These are phyloP conservation scores for Pterostichus niger DNA, from an alignment of 2,888 invertebrate species.

Conservation along the genomic window DNA sequence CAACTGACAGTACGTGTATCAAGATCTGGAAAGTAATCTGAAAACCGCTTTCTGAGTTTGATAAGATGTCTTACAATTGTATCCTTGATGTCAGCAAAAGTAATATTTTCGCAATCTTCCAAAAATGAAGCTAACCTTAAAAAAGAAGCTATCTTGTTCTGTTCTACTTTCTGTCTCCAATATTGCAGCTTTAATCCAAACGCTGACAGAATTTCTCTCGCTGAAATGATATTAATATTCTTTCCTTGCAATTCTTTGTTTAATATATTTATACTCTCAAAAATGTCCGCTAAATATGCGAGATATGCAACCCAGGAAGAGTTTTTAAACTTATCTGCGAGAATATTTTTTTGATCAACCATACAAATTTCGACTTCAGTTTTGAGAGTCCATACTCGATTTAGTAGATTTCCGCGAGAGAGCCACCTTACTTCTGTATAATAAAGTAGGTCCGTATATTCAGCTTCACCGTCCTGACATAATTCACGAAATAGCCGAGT, in stretches of 20 bases:
- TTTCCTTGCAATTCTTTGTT: conserved; percentile 68
- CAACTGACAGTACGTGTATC: too few relatives aligned
- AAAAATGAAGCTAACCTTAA: conserved; percentile 28
- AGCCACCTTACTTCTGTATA: conserved; percentile 69
- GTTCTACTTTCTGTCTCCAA: conserved; percentile 69
- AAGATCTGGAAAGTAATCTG: conserved; percentile 69
- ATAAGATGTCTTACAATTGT: conserved; percentile 69
- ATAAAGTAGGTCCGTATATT: conserved; percentile 68
- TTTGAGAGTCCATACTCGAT: conserved; percentile 68
- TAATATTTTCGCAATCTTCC: too few relatives aligned
- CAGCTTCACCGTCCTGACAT: conserved; percentile 70
- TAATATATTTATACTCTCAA: conserved; percentile 69
- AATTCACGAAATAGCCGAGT: conserved; percentile 70
- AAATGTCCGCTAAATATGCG: conserved; percentile 69
- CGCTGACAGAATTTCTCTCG: too few relatives aligned
- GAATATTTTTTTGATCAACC: conserved; percentile 69
- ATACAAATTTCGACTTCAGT: conserved; percentile 69
- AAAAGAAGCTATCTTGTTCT: conserved; percentile 69
- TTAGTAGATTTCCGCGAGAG: too few relatives aligned
- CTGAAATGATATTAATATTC: conserved; percentile 65
- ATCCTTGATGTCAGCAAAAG: too few relatives aligned
- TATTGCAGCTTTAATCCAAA: conserved; percentile 69
- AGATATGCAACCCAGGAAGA: conserved; percentile 69
- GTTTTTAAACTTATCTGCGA: conserved; percentile 69
- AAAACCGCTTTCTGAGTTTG: conserved; percentile 70